phyloP scores from a whole-genome alignment of 2,888 invertebrate species.

The Melanostoma scalare region DNA sequence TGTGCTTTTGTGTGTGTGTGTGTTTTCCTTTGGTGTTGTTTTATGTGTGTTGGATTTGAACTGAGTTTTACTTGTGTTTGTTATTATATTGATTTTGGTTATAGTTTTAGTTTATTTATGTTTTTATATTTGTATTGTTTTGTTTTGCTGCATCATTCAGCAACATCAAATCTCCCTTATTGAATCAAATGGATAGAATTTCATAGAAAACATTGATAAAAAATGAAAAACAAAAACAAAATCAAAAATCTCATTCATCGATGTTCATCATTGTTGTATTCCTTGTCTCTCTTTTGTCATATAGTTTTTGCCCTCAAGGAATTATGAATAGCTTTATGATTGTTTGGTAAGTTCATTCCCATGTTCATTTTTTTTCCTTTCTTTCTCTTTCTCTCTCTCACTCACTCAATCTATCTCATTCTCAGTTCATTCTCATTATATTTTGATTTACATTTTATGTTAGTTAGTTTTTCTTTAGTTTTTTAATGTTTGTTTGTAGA shows the following conservation, averaged over 20 bases:
- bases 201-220: constrained; percentile 35
- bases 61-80: constrained; percentile 26
- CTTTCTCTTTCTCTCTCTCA: constrained; percentile 35
- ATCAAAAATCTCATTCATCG: constrained; percentile 69
- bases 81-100: constrained; percentile 8
- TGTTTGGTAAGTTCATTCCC: constrained; percentile 88
- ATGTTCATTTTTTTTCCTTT: constrained; percentile 48
- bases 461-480: constrained; percentile 36
- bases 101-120: constrained; percentile 28
- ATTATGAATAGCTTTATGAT: constrained; percentile 94
- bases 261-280: constrained; percentile 74
- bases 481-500: constrained; percentile 37
- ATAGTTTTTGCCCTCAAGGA: constrained; percentile 92
- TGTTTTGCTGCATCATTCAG: constrained; percentile 45
- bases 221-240: constrained; percentile 30
- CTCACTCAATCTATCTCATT: constrained; percentile 14
- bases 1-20: constrained; percentile 54
- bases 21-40: constrained; percentile 37
- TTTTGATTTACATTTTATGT: constrained; percentile 33
- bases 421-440: constrained; percentile 52
- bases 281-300: constrained; percentile 75
- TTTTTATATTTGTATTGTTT: constrained; percentile 10
- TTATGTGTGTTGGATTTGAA: constrained; percentile 37
- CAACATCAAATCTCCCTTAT: constrained; percentile 52
- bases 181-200: constrained; percentile 57